These are phyloP conservation scores for Enteromius anoplus DNA, from an alignment of 2,797 vertebrate genomes.

Conservation along the genomic window DNA sequence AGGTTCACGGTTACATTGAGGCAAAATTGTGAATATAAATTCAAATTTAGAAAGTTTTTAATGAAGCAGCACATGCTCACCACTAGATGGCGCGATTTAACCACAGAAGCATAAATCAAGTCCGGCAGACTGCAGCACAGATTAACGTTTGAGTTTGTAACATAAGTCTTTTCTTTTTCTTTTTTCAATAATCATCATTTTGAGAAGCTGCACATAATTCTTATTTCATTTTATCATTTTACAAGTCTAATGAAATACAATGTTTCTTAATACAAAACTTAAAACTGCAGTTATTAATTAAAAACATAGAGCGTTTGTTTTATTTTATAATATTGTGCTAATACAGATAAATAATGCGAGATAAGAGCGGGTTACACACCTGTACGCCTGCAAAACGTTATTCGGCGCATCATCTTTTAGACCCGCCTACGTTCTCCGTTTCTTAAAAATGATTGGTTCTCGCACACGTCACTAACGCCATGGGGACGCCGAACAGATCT, in stretches of 20 bases:
- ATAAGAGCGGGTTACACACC: constrained; percentile 21
- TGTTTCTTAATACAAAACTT: neutral
- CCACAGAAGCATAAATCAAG: neutral
- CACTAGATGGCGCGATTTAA: constrained; percentile 30
- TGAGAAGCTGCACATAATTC: neutral
- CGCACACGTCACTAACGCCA: constrained; percentile 13
- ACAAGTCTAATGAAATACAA: neutral
- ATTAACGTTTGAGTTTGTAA: neutral
- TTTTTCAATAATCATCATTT: neutral
- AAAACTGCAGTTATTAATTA: neutral
- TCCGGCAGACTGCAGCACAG: neutral
- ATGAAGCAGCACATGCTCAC: neutral
- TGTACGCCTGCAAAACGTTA: constrained; percentile 3
- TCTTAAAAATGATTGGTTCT: constrained; percentile 28
- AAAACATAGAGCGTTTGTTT: neutral
- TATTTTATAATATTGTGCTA: neutral
- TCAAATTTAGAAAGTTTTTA: neutral
- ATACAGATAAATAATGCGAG: neutral
- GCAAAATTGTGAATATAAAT: neutral
- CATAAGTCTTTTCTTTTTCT: too few relatives aligned
- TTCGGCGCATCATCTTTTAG: neutral
- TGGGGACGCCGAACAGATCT: neutral
- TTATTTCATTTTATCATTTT: neutral
- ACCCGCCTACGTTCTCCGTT: neutral
- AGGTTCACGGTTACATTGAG: neutral